Base-by-base conservation (phyloP, 2,888 invertebrate genomes). In the Tuberolachnus salignus region DNA sequence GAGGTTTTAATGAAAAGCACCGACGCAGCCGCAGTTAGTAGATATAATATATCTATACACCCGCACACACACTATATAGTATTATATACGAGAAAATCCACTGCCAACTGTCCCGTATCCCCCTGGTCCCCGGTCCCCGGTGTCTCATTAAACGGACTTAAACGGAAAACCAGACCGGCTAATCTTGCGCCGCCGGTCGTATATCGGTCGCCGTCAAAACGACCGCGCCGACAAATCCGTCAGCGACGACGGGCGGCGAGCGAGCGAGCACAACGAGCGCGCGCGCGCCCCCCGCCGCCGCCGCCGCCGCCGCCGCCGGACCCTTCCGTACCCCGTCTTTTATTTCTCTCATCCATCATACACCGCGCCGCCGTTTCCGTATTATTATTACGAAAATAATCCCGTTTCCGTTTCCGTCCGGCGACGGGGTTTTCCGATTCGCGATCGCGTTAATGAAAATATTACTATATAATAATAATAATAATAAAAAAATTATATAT, bases 1-100 rank as follows among this genome's bases (percentile, higher is more conserved):
- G 78, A 78, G 67, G 78, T 78, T 78, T 78, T 78, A 78, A 78
- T 78, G 67, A 78, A 78, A 78, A 51, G 67, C 67, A 78, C 3
- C 34, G 59, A 49, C 44, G 26, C 34, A 34, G n/a, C n/a, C n/a
- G n/a, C n/a, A n/a, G n/a, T n/a, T n/a, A n/a, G n/a, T n/a, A n/a
- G n/a, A n/a, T n/a, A n/a, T n/a, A n/a, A n/a, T 8, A 49, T 57
- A 34, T 34, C 34, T 34, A 34, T n/a, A 55, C 42, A 9, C 13
- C 61, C 11, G 14, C 55, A 42, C n/a, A n/a, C n/a, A n/a, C n/a
- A n/a, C n/a, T 34, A 34, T 34, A 34, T 34, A 4, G 6, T 34
- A 6, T 34, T 34, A 34, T 34, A 34, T 34, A 34, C 23, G 11
- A 74, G 53, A 55, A 75, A 75, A 75, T 75, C 66, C 66, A 75